A percentile compares a stretch with the other conserved stretches of the same genome.
Conservation (phyloP, 2,797 vertebrate species). For the Microctenopoma lineatum region DNA sequence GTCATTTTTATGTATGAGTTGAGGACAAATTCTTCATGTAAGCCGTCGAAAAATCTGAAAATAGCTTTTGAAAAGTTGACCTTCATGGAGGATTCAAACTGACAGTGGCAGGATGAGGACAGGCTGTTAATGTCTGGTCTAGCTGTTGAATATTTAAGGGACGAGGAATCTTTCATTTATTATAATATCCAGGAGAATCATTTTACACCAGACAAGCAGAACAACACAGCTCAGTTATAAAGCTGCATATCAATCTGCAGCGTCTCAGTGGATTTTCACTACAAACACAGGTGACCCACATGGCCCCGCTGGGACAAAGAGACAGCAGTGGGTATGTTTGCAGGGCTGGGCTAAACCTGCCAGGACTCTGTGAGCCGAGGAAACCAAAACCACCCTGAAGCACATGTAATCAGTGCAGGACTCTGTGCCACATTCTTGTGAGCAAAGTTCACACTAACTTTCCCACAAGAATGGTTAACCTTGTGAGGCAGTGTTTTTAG, state of each 20-base stretch:
- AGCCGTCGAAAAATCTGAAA: constrained; percentile 1
- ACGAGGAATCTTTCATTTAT: not conserved
- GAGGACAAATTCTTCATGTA: not conserved
- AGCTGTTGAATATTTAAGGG: not conserved
- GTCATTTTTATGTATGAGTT: not conserved
- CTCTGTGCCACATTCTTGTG: constrained; percentile 12
- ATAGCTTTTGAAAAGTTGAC: not conserved
- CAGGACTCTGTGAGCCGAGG: not conserved
- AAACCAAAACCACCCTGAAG: constrained; percentile 5
- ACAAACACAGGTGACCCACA: constrained; percentile 56
- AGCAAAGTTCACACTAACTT: constrained; percentile 55
- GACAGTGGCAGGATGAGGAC: not conserved
- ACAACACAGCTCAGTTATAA: constrained; percentile 12
- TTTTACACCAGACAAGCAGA: not conserved
- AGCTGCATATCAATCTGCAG: constrained; percentile 18
- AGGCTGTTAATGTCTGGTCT: not conserved
- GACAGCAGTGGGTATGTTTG: constrained; percentile 20
- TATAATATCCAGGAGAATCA: not conserved
- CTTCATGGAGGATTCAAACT: not conserved
- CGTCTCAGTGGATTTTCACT: constrained; percentile 44
- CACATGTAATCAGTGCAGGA: constrained; percentile 10
- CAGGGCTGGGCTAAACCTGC: constrained; percentile 1
- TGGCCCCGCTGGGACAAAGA: constrained; percentile 20
- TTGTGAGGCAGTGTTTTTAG: constrained; percentile 38
- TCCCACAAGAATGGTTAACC: constrained; percentile 29